Conservation (phyloP, 2,888 invertebrate species). For the Leptopilina syphax region DNA sequence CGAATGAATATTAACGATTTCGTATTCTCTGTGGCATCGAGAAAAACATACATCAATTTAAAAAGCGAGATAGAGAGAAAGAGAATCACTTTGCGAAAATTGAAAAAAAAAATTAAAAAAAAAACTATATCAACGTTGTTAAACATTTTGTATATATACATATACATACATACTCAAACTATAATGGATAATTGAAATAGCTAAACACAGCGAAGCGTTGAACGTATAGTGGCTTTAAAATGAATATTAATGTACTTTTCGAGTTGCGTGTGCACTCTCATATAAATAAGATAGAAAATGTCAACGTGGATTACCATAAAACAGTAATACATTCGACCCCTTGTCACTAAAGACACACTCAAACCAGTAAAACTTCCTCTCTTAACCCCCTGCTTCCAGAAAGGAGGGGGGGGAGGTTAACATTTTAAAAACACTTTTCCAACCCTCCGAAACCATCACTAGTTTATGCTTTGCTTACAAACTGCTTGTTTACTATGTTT, state of each 20-base stretch:
- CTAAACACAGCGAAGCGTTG: background rate
- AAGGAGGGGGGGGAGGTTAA: background rate
- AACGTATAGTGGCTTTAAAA: background rate
- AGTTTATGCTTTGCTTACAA: constrained; percentile 15
- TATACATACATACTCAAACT: background rate
- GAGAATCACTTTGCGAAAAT: constrained; percentile 12
- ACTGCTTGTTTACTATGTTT: constrained; percentile 31
- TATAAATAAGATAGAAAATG: constrained; percentile 25
- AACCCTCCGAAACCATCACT: background rate
- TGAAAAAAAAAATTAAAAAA: background rate
- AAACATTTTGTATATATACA: constrained; percentile 21
- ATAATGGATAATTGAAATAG: constrained; percentile 23
- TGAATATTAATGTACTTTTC: constrained; percentile 30
- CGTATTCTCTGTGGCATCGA: background rate
- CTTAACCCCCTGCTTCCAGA: too few relatives aligned
- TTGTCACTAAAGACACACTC: background rate
- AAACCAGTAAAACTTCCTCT: background rate
- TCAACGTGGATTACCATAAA: background rate
- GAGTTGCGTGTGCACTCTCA: constrained; percentile 1
- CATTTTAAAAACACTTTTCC: constrained; percentile 19
- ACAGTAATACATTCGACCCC: constrained; percentile 12
- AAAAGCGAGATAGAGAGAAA: background rate
- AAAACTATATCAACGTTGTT: background rate
- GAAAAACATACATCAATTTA: constrained; percentile 35
- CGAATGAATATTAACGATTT: constrained; percentile 38